These are phyloP conservation scores for Heliconius charithonia DNA, from an alignment of 2,888 invertebrate species.

Conservation along the genomic window DNA sequence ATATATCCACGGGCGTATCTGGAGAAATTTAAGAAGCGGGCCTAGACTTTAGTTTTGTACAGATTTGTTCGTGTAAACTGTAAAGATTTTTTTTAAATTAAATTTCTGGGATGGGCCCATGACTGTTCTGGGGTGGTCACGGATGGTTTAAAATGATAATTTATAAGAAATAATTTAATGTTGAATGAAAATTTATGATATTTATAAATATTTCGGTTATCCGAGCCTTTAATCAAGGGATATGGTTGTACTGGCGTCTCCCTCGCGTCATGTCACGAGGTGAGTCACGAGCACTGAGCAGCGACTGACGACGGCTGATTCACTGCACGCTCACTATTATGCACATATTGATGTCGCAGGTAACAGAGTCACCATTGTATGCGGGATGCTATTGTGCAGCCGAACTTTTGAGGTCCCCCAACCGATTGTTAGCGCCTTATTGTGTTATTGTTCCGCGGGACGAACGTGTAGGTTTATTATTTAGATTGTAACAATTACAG, in stretches of 20 bases:
- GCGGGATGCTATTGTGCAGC: constrained; percentile 77
- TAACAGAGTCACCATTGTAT: constrained; percentile 80
- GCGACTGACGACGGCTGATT: constrained; percentile 57
- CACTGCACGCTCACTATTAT: constrained; percentile 72
- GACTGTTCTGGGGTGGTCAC: no score
- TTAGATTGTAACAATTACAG: constrained; percentile 70
- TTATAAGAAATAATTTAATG: not conserved
- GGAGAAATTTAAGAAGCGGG: no score
- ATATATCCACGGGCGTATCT: constrained; percentile 54
- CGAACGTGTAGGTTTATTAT: constrained; percentile 64
- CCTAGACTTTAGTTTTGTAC: no score
- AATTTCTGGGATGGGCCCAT: no score
- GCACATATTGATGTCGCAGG: constrained; percentile 80
- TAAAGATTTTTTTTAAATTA: no score
- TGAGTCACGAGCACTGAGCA: constrained; percentile 53
- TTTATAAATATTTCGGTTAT: constrained; percentile 1
- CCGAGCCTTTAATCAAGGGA: constrained; percentile 61
- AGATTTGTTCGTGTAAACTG: no score
- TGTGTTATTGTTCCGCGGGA: constrained; percentile 68
- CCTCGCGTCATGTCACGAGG: constrained; percentile 47
- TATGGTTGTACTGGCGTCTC: constrained; percentile 64
- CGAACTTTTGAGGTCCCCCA: constrained; percentile 75
- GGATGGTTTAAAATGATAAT: not conserved
- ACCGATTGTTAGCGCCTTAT: constrained; percentile 77
- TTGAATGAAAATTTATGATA: not conserved